phyloP scores from a whole-genome alignment of 2,888 invertebrate genomes.

The Rhaphigaster nebulosa region DNA sequence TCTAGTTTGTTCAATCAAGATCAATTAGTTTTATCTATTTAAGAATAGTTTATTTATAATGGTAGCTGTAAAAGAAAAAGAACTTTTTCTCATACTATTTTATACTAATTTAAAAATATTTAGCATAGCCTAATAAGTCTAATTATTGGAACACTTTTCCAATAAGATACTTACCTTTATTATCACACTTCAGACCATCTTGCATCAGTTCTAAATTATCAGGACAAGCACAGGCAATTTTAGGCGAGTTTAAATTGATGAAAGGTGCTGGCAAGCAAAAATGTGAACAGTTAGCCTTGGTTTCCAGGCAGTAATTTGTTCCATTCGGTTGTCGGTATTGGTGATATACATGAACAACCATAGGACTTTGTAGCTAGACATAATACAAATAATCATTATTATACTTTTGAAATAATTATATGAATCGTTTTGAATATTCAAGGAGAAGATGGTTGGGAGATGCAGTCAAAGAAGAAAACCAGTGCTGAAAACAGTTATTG shows the following conservation, averaged over 20 bases:
- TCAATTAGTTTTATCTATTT: no score
- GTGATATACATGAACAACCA: conserved; percentile 96
- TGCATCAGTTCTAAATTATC: conserved; percentile 82
- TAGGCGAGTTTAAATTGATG: conserved; percentile 13
- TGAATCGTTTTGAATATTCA: not conserved
- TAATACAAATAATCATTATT: conserved; percentile 68
- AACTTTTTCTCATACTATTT: not conserved
- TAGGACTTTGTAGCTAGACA: conserved; percentile 88
- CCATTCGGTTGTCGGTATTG: conserved; percentile 93
- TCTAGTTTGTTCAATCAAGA: no score
- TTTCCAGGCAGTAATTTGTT: conserved; percentile 91
- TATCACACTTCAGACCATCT: conserved; percentile 83
- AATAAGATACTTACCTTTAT: conserved; percentile 30
- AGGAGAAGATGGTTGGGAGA: not conserved
- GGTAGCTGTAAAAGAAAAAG: no score
- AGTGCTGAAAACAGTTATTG: not conserved
- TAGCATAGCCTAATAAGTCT: not conserved
- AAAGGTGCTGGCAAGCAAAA: conserved; percentile 82
- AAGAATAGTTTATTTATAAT: no score
- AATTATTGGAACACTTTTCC: not conserved
- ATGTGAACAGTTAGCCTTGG: conserved; percentile 88
- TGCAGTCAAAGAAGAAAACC: not conserved
- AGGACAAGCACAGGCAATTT: conserved; percentile 86
- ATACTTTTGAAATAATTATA: not conserved
- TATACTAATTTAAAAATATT: not conserved